Evolutionary conservation across 2,797 vertebrate species (phyloP).

Genomic region (Syngnathus acus): DNA sequence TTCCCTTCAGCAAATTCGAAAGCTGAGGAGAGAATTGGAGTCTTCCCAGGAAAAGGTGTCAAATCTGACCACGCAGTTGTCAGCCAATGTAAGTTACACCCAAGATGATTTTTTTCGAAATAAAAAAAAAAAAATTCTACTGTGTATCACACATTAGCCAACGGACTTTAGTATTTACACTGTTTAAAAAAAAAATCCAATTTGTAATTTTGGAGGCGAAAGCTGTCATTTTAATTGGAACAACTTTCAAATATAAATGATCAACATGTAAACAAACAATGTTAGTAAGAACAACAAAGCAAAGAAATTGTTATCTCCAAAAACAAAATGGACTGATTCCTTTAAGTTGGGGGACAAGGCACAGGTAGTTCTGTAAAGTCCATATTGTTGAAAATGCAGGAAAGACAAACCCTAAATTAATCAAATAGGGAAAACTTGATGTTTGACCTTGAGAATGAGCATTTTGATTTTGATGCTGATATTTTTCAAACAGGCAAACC

Average conservation of each 20-base stretch:
- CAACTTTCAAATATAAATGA: too few species aligned
- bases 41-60: conserved; percentile 97
- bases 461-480: not conserved
- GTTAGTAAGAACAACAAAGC: too few species aligned
- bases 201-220: too few species aligned
- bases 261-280: too few species aligned
- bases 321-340: too few species aligned
- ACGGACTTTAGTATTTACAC: not conserved
- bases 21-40: conserved; percentile 88
- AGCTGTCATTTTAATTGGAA: too few species aligned
- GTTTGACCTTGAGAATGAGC: not conserved
- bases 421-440: not conserved
- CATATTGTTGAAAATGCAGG: too few species aligned
- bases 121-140: not conserved
- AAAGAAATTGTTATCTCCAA: too few species aligned
- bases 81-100: conserved; percentile 80
- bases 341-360: too few species aligned
- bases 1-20: conserved; percentile 85
- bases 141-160: not conserved
- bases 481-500: conserved; percentile 77
- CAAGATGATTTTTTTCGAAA: not conserved
- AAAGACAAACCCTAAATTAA: too few species aligned
- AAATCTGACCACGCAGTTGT: conserved; percentile 84
- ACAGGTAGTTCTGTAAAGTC: too few species aligned
- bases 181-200: too few species aligned